Evolutionary conservation across 2,113 vertebrate species (phyloP).

Genomic region (Odobenus rosmarus): DNA sequence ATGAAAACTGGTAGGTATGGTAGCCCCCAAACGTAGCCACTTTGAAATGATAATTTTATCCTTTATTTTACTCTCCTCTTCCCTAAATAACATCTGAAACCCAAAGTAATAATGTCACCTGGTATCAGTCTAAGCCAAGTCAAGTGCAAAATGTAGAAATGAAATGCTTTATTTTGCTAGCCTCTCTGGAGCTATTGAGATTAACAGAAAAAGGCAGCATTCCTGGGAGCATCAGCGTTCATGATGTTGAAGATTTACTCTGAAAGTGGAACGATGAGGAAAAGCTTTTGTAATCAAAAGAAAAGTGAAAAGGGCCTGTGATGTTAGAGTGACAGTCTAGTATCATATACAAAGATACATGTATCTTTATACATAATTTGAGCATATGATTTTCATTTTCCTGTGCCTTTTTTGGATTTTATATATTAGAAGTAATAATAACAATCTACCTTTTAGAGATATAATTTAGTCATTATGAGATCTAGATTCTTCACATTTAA

Average conservation of each 20-base stretch:
- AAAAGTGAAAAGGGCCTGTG: neutral
- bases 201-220: neutral
- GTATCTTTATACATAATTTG: neutral
- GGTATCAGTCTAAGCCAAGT: neutral
- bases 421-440: neutral
- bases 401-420: neutral
- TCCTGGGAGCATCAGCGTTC: neutral
- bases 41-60: slow-evolving; percentile 39
- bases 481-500: neutral
- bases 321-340: neutral
- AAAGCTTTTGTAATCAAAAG: neutral
- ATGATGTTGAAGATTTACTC: neutral
- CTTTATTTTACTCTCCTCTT: slow-evolving; percentile 20
- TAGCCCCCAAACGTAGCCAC: neutral
- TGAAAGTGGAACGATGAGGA: neutral
- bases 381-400: neutral
- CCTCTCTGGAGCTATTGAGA: neutral
- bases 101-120: slow-evolving; percentile 7
- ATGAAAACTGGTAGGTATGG: slow-evolving; percentile 30
- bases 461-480: neutral
- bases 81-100: neutral
- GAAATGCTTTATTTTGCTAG: neutral
- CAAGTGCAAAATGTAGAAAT: slow-evolving; percentile 43
- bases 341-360: neutral
- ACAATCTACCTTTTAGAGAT: neutral